Evolutionary conservation across 2,888 invertebrate genomes (phyloP), one percentile per base, ranked within the genome.

Genomic region (Hymenopus coronatus): DNA sequence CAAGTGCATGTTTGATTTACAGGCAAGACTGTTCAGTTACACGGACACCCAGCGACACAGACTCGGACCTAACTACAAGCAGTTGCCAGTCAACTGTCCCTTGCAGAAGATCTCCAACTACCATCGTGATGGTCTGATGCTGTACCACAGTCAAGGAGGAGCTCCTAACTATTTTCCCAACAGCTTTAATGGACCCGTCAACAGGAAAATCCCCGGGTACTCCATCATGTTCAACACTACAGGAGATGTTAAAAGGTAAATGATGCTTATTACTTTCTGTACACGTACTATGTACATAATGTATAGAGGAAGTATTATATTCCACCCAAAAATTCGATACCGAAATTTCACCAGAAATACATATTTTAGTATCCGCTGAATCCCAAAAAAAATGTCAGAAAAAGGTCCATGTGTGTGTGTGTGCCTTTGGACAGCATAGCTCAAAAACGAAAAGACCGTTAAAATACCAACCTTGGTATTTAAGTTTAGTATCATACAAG

Each of bases 151-250:
- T 93, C 98, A 98, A 93, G 96, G 96, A 8, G 97, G 97, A 33
- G 96, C 97, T 6, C 99, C 99, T 8, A 99, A 99, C 93, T 99
- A 99, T 93, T 98, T 96, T 94, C 99, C 99, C 0, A 99, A 99
- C 94, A 98, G 98, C 90, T 99, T 99, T 94, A 94, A 95, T 90
- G 99, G 99, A 0, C 98, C 99, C 0, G 3, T 70, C 54, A 70
- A 70, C 54, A 70, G 20, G 54, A 95, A 96, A 91, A 95, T 95
- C 90, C 95, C 96, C 91, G 95, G 95, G 0, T 94, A 95, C 3
- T 96, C 96, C 1, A 95, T 95, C 91, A 93, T 95, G 82, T 96
- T 95, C 92, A 93, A 93, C 30, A 92, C 96, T 1, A 94, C 94
- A 88, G 98, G 98, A 0, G 98, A 98, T 92, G 96, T 97, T 20